These are phyloP conservation scores for Taphrorychus bicolor DNA, from an alignment of 2,888 invertebrate species.

Conservation along the genomic window DNA sequence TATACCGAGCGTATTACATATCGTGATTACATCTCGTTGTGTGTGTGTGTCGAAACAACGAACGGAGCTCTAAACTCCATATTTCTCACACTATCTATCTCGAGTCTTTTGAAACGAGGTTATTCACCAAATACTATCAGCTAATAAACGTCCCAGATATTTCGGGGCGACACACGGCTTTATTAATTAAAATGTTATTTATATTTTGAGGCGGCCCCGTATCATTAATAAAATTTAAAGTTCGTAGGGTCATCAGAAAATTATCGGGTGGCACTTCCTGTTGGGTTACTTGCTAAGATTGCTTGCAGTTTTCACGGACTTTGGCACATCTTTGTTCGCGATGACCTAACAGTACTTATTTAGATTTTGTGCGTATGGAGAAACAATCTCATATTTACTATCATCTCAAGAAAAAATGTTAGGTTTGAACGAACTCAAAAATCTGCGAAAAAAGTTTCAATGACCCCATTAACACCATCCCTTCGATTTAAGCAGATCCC, in stretches of 20 bases:
- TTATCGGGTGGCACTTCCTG: conserved; percentile 37
- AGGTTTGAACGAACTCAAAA: too few species aligned
- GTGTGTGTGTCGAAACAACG: background rate
- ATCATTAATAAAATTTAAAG: conserved; percentile 24
- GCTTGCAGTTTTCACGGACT: conserved; percentile 29
- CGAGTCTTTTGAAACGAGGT: background rate
- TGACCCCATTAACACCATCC: too few species aligned
- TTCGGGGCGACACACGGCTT: background rate
- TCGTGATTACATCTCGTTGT: background rate
- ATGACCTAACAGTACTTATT: too few species aligned
- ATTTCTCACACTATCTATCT: background rate
- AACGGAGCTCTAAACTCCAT: background rate
- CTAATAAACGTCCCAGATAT: background rate
- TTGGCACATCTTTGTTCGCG: conserved; percentile 2
- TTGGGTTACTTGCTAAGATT: conserved; percentile 28
- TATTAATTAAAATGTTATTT: conserved; percentile 15
- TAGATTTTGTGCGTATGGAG: too few species aligned
- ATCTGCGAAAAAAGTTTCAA: too few species aligned
- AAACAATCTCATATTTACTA: too few species aligned
- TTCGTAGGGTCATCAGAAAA: conserved; percentile 29
- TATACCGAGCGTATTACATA: background rate
- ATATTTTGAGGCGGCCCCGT: conserved; percentile 23
- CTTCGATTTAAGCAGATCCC: too few species aligned
- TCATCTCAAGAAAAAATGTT: too few species aligned
- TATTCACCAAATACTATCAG: background rate